phyloP scores from a whole-genome alignment of 2,888 invertebrate species.

The Mimas tiliae region DNA sequence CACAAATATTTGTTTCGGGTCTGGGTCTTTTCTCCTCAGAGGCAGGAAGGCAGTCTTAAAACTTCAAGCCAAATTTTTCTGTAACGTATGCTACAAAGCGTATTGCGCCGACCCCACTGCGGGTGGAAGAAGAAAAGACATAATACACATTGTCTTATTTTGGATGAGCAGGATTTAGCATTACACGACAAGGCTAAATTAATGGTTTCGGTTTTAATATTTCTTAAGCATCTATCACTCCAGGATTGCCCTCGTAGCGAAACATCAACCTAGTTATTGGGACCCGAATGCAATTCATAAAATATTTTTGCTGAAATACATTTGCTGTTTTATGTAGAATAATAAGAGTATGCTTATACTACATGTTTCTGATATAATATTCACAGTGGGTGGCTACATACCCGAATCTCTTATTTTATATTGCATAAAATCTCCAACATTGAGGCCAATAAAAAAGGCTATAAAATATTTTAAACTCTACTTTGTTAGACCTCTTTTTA shows the following conservation, averaged over 20 bases:
- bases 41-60: too few species aligned
- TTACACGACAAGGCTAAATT: neutral
- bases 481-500: constrained; percentile 30
- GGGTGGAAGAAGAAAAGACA: too few species aligned
- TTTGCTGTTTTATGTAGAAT: neutral
- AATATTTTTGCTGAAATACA: neutral
- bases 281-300: too few species aligned
- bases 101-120: too few species aligned
- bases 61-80: too few species aligned
- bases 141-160: constrained; percentile 8
- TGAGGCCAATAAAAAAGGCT: constrained; percentile 30
- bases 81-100: too few species aligned
- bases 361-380: constrained; percentile 9
- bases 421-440: constrained; percentile 25
- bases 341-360: neutral
- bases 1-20: too few species aligned
- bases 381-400: neutral
- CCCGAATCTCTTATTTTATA: constrained; percentile 17
- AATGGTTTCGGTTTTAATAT: too few species aligned
- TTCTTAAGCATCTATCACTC: too few species aligned
- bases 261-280: too few species aligned
- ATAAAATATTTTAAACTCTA: constrained; percentile 33
- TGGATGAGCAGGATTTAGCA: constrained; percentile 11
- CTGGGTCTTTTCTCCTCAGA: too few species aligned
- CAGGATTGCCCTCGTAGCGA: too few species aligned